Evolutionary conservation across 2,113 vertebrate species (phyloP), one percentile per base, ranked within the genome.

Genomic region (Odontesthes bonariensis): DNA sequence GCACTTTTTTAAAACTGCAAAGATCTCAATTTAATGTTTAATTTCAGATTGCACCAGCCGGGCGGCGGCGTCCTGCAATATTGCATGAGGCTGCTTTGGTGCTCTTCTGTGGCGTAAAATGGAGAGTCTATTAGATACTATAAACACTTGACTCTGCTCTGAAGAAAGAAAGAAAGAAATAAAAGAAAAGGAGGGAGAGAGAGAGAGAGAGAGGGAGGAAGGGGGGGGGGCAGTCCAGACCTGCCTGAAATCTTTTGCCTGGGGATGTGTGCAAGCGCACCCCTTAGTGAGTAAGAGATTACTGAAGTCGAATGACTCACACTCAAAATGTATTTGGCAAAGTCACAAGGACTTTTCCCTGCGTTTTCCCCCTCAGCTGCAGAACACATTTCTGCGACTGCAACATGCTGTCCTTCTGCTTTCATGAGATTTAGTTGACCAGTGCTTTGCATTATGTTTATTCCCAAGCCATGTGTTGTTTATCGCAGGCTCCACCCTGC

Each of bases 201-300:
- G 5, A 38, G 35, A 1, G 35, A n/a, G n/a, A n/a, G n/a, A n/a
- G n/a, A n/a, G 35, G 35, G 35, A 5, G 79, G 68, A 64, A 1
- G 11, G 19, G 46, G 9, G 13, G 19, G 76, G 67, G 84, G 76
- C 73, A 84, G 90, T 86, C 82, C 89, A 88, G 87, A 93, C 91
- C 88, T 92, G 91, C 85, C 87, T 89, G 75, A 91, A 91, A 92
- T 92, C 80, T 86, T 57, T 87, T 79, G 86, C 92, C 90, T 84
- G 69, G 75, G 84, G 91, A 80, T 84, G 73, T 79, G 7, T 76
- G 84, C 44, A 58, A 60, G 81, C 13, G 70, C 81, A 85, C 75
- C 85, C 77, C 75, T 81, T 75, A 84, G 69, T 81, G 88, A 88
- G 87, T 73, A 77, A 86, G 85, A 78, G 79, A 83, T 88, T 87